A percentile compares a stretch with the other conserved stretches of the same genome.
Evolutionary conservation across 1,140 invertebrate species (phyloP).

Genomic region (Bombus confusus): DNA sequence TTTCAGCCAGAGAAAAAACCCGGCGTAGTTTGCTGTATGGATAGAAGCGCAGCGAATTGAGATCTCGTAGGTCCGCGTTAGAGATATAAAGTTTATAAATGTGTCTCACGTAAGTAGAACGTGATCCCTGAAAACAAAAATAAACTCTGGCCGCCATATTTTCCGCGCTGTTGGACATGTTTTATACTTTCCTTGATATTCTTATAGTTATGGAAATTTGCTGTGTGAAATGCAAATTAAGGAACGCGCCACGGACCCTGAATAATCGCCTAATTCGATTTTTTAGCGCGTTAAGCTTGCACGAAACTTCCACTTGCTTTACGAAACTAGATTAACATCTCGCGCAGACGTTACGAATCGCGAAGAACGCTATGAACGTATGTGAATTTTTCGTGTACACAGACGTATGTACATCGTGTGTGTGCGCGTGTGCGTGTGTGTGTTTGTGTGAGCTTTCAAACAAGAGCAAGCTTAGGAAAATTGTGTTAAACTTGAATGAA

Average conservation of each 20-base stretch:
- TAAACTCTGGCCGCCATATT: slow-evolving; percentile 15
- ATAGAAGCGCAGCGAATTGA: neutral
- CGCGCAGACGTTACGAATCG: neutral
- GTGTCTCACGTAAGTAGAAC: neutral
- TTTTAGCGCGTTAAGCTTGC: slow-evolving; percentile 48
- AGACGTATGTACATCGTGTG: neutral
- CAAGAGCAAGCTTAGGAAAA: too few relatives aligned
- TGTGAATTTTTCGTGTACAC: neutral
- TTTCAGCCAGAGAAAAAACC: neutral
- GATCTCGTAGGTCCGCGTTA: neutral
- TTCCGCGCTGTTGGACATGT: slow-evolving; percentile 19
- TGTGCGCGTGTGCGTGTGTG: too few relatives aligned
- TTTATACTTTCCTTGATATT: slow-evolving; percentile 44
- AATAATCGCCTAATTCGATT: slow-evolving; percentile 51
- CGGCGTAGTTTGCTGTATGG: neutral
- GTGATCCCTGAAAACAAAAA: neutral
- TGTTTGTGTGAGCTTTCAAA: neutral
- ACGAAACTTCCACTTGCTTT: slow-evolving; percentile 45
- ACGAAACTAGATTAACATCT: slow-evolving; percentile 35
- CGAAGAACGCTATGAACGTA: neutral
- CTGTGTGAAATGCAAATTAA: slow-evolving; percentile 43
- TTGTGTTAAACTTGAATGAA: too few relatives aligned
- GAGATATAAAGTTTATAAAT: neutral
- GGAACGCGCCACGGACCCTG: slow-evolving; percentile 32
- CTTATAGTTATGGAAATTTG: slow-evolving; percentile 48